Base-by-base conservation (phyloP, 1,140 invertebrate species). In the Ladona fulva region DNA sequence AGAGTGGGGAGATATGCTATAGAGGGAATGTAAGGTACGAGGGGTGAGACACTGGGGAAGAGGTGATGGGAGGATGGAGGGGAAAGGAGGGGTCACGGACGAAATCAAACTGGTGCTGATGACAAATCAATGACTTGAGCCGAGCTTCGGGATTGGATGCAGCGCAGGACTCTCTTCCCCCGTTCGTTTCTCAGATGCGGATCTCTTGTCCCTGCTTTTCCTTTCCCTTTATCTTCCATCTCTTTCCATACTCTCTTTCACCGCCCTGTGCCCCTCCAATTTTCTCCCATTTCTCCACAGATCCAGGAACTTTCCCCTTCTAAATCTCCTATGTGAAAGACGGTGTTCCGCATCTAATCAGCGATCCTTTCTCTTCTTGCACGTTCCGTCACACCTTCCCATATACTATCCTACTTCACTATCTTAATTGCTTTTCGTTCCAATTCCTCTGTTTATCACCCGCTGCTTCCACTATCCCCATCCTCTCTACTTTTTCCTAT, bases 81-180 rank as follows among this genome's bases (percentile, higher is more conserved):
- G 29, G 29, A 37, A 37, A 8, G 29, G 29, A 37, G 52, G 52
- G 52, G 14, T 66, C 52, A 66, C 14, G 52, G 52, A 12, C 52
- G 52, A 66, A 66, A 66, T 66, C 52, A 66, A 66, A 66, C 52
- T 66, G 52, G 52, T 66, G 52, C 52, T 66, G 52, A 66, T 66
- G 52, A 66, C 52, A 66, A 66, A 66, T 66, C 52, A 66, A 66
- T 66, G 52, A 66, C 52, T 66, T 66, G 16, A 66, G n/a, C 52
- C 52, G 12, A 22, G 52, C 52, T 12, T 66, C 52, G 52, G 52
- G 52, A 66, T 66, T 66, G 52, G 52, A 66, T 66, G 52, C 52
- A 66, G 52, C 52, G 29, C 52, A 52, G 44, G 44, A 52, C 44
- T 52, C 44, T 19, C 44, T 52, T 52, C 19, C 44, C 44, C 19